A percentile compares a stretch with the other conserved stretches of the same genome.
Evolutionary conservation across 2,797 vertebrate species (phyloP).

Genomic region (Ceyx erithaca): DNA sequence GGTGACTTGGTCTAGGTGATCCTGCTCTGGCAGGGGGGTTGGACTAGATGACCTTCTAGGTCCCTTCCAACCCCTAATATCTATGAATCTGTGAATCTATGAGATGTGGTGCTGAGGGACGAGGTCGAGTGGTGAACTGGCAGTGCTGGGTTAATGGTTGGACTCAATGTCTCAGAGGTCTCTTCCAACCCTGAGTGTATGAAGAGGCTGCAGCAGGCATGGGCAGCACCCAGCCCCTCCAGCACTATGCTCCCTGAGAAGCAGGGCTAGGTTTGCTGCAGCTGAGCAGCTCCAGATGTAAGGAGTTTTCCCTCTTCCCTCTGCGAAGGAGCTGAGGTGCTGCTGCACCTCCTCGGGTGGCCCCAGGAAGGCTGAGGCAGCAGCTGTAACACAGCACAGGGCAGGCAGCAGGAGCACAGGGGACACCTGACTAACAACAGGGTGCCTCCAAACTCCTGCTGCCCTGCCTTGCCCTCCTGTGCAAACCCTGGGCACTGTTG

Average conservation of each 20-base stretch:
- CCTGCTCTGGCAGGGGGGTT: too few relatives aligned
- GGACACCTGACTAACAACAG: not conserved
- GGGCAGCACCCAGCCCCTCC: not conserved
- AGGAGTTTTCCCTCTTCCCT: not conserved
- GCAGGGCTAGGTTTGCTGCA: not conserved
- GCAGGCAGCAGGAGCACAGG: not conserved
- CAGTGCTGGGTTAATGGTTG: too few relatives aligned
- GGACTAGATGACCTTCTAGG: too few relatives aligned
- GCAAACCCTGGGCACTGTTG: not conserved
- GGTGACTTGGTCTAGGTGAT: too few relatives aligned
- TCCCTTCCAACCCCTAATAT: too few relatives aligned
- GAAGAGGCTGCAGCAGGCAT: not conserved
- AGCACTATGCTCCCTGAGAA: not conserved
- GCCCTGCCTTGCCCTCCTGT: not conserved
- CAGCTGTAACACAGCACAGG: not conserved
- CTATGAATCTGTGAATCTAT: too few relatives aligned
- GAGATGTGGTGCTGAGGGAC: too few relatives aligned
- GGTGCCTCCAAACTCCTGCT: not conserved
- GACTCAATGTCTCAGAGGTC: too few relatives aligned
- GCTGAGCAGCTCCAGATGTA: not conserved
- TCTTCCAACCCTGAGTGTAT: not conserved
- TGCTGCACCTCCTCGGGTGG: fast-evolving
- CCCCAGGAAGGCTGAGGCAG: not conserved
- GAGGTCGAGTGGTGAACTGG: too few relatives aligned
- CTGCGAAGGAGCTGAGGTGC: not conserved